Evolutionary conservation across 2,113 vertebrate species (phyloP).

Genomic region (Rana temporaria): DNA sequence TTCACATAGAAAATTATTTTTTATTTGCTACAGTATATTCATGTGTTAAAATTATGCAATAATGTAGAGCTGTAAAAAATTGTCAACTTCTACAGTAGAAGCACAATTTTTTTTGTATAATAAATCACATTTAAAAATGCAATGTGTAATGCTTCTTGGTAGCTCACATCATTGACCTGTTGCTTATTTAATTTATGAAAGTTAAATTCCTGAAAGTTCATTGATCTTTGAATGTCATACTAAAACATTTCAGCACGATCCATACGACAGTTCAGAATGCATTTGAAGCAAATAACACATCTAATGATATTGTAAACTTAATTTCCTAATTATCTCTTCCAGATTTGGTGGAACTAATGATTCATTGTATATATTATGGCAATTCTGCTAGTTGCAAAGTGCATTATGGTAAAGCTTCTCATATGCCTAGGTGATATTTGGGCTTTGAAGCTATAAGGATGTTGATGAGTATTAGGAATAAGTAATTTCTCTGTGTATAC

Average conservation of each 20-base stretch:
- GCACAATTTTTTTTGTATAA: conserved; percentile 22
- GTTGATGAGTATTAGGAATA: too few relatives aligned
- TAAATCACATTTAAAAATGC: background rate
- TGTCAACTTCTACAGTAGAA: conserved; percentile 43
- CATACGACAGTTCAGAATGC: background rate
- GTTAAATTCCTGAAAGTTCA: conserved; percentile 12
- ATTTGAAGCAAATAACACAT: conserved; percentile 2
- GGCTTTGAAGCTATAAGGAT: too few relatives aligned
- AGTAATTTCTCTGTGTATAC: too few relatives aligned
- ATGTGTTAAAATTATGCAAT: too few relatives aligned
- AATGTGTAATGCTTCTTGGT: background rate
- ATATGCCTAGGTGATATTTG: too few relatives aligned
- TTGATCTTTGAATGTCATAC: conserved; percentile 33
- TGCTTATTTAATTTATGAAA: conserved; percentile 15
- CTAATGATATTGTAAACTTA: background rate
- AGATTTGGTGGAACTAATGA: too few relatives aligned
- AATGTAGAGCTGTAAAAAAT: conserved; percentile 11
- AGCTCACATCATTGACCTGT: conserved; percentile 2
- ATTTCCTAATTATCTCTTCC: conserved; percentile 10
- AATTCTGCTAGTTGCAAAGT: too few relatives aligned
- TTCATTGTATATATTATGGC: too few relatives aligned
- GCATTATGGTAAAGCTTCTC: too few relatives aligned
- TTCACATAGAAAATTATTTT: too few relatives aligned
- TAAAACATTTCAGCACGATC: background rate
- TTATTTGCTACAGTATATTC: too few relatives aligned